A percentile compares a stretch with the other conserved stretches of the same genome.
Evolutionary conservation across 2,888 invertebrate species (phyloP).

Genomic region (Chymomyza fuscimana): DNA sequence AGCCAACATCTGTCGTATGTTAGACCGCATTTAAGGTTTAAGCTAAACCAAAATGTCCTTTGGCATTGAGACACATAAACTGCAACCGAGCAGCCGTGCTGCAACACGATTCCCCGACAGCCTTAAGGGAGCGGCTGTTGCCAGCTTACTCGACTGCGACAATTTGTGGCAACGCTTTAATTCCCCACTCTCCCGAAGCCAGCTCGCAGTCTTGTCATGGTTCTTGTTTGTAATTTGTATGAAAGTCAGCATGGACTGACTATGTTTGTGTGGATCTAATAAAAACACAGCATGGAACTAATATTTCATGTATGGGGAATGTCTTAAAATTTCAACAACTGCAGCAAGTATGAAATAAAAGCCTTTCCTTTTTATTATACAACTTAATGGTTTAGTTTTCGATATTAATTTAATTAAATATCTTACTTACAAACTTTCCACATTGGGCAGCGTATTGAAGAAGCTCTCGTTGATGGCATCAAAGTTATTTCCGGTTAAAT

Average conservation of each 20-base stretch:
- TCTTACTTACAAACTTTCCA: slow-evolving; percentile 80
- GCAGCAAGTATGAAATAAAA: not conserved
- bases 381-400: slow-evolving; percentile 33
- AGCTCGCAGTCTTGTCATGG: not conserved
- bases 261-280: slow-evolving; percentile 33
- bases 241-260: slow-evolving; percentile 45
- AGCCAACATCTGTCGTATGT: slow-evolving; percentile 6
- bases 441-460: slow-evolving; percentile 71
- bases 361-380: not conserved
- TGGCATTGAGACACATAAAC: slow-evolving; percentile 57
- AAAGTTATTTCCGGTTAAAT: slow-evolving; percentile 80
- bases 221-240: slow-evolving; percentile 51
- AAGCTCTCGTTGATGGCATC: slow-evolving; percentile 71
- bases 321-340: slow-evolving; percentile 34
- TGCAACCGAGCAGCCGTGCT: slow-evolving; percentile 33
- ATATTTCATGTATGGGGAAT: slow-evolving; percentile 32
- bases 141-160: not conserved
- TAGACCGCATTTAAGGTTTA: slow-evolving; percentile 35
- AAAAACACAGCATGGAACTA: slow-evolving; percentile 52
- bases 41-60: slow-evolving; percentile 45
- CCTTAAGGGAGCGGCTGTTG: not conserved
- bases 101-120: not conserved
- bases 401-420: slow-evolving; percentile 39
- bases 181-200: not conserved
- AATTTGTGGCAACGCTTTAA: not conserved